Base-by-base conservation (phyloP, 2,888 invertebrate genomes). In the Ditylenchus weischeri region DNA sequence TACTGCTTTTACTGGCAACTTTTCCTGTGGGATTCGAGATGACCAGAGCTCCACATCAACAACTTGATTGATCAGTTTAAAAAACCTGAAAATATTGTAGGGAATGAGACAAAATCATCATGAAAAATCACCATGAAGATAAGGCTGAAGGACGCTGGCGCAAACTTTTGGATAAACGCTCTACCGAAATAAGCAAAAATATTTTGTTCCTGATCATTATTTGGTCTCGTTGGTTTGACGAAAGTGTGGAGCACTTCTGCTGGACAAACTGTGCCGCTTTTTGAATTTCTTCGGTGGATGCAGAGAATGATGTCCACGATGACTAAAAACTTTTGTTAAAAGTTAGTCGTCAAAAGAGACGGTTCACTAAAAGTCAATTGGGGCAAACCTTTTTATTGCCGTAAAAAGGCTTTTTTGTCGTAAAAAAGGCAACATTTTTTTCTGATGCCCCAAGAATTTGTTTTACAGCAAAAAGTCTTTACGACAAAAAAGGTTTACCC, bases 201-300 rank as follows among this genome's bases (percentile, higher is more conserved):
- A 75, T 73, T 50, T 66, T 73, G 43, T 71, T 67, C 13, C 73
- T 61, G 13, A 67, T 64, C 23, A 54, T 47, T 18, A 66, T 65
- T 63, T 74, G 74, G 47, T 64, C 43, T 47, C 29, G 57, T 43
- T 69, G 68, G 57, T 57, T 62, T 47, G 21, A 57, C 6, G 66
- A 43, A n/a, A 80, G 69, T 59, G 76, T 74, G 38, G 70, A 66
- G 57, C 73, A 79, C 59, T 75, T 77, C 50, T 74, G 64, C 62
- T 77, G 76, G 23, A 80, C 71, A 47, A 72, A 64, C 19, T 77
- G 74, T 1, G 79, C 77, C 36, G 74, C 75, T 57, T 64, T 66
- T 36, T 69, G 65, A 7, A 73, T 57, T 49, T 68, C 64, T 15
- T 60, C 38, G 11, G 72, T 73, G 29, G 75, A 75, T n/a, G 38